These are phyloP conservation scores for Pentamera pediparva DNA, from an alignment of 53 echinoderm and acorn worm species.

Conservation along the genomic window DNA sequence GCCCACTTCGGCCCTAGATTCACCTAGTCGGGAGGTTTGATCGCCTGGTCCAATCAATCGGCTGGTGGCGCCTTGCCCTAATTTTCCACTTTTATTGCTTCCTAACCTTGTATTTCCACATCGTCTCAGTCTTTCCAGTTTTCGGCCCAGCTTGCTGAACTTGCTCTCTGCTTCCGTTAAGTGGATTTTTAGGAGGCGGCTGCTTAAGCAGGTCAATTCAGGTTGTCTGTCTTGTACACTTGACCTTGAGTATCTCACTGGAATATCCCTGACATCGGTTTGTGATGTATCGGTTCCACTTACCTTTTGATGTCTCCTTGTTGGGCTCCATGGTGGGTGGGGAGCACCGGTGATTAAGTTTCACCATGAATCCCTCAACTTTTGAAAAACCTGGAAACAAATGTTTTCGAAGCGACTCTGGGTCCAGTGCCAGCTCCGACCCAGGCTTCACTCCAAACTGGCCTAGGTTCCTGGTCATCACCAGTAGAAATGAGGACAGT, in stretches of 20 bases:
- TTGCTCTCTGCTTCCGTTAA: too few species aligned
- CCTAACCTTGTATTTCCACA: too few species aligned
- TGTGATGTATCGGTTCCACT: not conserved
- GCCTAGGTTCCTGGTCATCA: conserved; percentile 2
- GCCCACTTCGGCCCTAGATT: conserved; percentile 21
- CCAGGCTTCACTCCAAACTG: not conserved
- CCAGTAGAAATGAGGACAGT: not conserved
- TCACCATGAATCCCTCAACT: conserved; percentile 9
- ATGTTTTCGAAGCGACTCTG: conserved; percentile 10
- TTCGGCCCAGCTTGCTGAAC: too few species aligned
- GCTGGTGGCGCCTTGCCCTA: conserved; percentile 28
- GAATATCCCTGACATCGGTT: conserved; percentile 8
- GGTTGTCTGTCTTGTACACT: not conserved
- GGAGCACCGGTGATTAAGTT: conserved; percentile 32
- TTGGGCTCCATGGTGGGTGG: conserved; percentile 42
- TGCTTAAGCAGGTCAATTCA: conserved; percentile 32
- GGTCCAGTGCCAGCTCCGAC: conserved; percentile 6
- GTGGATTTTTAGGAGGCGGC: conserved; percentile 14
- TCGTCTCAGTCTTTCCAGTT: too few species aligned
- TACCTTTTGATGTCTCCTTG: not conserved
- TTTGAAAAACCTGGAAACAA: not conserved
- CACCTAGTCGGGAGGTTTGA: conserved; percentile 27
- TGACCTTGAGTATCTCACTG: conserved; percentile 23
- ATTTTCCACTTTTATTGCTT: not conserved
- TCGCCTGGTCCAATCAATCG: conserved; percentile 20